A percentile compares a stretch with the other conserved stretches of the same genome.
These are phyloP conservation scores for Priocnemis perturbator DNA, from an alignment of 2,888 invertebrate species.

Conservation along the genomic window DNA sequence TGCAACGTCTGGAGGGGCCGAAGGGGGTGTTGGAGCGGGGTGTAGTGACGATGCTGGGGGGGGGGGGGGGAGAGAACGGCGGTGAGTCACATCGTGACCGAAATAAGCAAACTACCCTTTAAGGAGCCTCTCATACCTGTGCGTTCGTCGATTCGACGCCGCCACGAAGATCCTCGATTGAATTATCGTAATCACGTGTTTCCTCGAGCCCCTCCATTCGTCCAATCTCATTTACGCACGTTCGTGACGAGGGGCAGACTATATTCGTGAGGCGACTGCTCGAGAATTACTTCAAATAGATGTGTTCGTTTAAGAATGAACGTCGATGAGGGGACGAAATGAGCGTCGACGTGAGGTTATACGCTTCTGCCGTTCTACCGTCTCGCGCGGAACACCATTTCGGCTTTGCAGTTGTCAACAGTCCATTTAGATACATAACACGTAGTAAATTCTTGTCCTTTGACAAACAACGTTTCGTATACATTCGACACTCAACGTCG, in stretches of 20 bases:
- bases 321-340: slow-evolving; percentile 5
- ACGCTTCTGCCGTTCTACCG: too few species aligned
- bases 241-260: slow-evolving; percentile 9
- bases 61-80: slow-evolving; percentile 6
- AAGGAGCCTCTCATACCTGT: slow-evolving; percentile 31
- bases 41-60: slow-evolving; percentile 33
- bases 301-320: slow-evolving; percentile 14
- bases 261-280: slow-evolving; percentile 44
- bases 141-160: slow-evolving; percentile 27
- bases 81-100: slow-evolving; percentile 62
- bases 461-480: too few species aligned
- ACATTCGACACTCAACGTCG: too few species aligned
- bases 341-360: slow-evolving; percentile 4
- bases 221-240: slow-evolving; percentile 56
- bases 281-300: slow-evolving; percentile 35
- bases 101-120: slow-evolving; percentile 62
- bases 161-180: slow-evolving; percentile 58
- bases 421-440: too few species aligned
- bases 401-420: too few species aligned
- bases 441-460: too few species aligned
- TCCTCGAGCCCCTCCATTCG: slow-evolving; percentile 42
- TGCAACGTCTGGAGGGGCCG: slow-evolving; percentile 48
- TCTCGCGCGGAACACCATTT: too few species aligned
- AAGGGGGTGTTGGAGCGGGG: too few species aligned
- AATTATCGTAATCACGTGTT: slow-evolving; percentile 61